Base-by-base conservation (phyloP, 2,113 vertebrate species). In the Heterocephalus glaber region DNA sequence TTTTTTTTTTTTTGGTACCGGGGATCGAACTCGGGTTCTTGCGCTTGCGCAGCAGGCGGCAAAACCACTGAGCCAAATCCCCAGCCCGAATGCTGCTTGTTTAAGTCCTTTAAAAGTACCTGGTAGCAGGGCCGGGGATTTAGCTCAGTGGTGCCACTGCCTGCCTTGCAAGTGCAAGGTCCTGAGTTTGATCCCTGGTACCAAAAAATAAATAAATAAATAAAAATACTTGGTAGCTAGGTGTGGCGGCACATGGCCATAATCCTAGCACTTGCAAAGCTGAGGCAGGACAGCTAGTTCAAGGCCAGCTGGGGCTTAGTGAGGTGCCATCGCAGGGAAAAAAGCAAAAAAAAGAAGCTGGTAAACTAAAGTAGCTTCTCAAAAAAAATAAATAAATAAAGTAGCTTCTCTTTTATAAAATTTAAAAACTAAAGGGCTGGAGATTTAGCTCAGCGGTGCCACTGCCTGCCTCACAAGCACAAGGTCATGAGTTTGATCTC, bases 361-460 rank as follows among this genome's bases (percentile, higher is more conserved):
- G 26, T 87, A 65, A 92, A 81, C 24, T 61, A 95, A 95, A 95
- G 66, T 61, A 11, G 60, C 38, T 95, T n/a, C 28, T n/a, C n/a
- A n/a, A 19, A 72, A 72, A 72, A 47, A 76, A 47, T 16, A 30
- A 49, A 16, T 87, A 65, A 92, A 81, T 61, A 95, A 95, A 95
- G 66, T 61, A 11, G 60, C 38, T 95, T n/a, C 28, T 54, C 19
- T 76, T 74, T 94, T 85, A 44, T 49, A 91, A 49, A 96, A 90
- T 83, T 49, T 72, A 68, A 88, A 74, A 94, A 66, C 24, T 41
- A 60, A 86, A n/a, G n/a, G n/a, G n/a, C n/a, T n/a, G n/a, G 47
- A 49, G 47, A 49, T 49, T 5, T 49, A 49, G 47, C 47, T 49
- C 47, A 49, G 47, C 47, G 9, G 47, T 49, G 47, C 47, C 47